These are phyloP conservation scores for Dolichotis patagonum DNA, from an alignment of 2,113 vertebrate species.

Conservation along the genomic window DNA sequence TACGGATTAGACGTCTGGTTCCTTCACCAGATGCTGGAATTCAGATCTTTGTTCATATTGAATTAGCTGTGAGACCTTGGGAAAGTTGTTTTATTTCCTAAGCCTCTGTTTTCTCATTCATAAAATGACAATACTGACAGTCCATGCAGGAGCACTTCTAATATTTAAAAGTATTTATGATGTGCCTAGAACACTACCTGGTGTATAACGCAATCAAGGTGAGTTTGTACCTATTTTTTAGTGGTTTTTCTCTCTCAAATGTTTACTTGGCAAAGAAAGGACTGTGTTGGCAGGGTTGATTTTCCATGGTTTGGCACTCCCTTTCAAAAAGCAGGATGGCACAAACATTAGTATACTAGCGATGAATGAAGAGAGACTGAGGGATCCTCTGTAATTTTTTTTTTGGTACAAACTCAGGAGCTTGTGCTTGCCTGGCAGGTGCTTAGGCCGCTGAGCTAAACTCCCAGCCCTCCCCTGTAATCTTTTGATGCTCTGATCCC, in stretches of 20 bases:
- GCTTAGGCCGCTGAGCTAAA: too few species aligned
- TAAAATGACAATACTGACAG: not conserved
- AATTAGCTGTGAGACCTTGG: not conserved
- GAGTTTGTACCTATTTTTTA: not conserved
- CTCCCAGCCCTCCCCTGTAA: not conserved
- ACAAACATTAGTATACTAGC: not conserved
- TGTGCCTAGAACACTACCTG: not conserved
- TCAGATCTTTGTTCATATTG: not conserved
- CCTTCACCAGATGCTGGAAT: not conserved
- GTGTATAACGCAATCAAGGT: not conserved
- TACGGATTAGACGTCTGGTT: not conserved
- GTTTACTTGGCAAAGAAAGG: not conserved
- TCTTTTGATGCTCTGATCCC: too few species aligned
- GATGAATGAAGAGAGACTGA: not conserved
- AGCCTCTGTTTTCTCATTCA: not conserved
- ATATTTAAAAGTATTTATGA: constrained; percentile 21
- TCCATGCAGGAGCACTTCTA: not conserved
- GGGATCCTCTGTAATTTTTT: not conserved
- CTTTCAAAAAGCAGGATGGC: not conserved
- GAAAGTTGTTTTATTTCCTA: not conserved
- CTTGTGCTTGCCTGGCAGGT: too few species aligned
- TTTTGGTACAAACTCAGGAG: too few species aligned
- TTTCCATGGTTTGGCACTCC: not conserved
- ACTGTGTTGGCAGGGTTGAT: not conserved
- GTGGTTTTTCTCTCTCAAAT: not conserved